Evolutionary conservation across 2,113 vertebrate genomes (phyloP).

Genomic region (Mus musculus): DNA sequence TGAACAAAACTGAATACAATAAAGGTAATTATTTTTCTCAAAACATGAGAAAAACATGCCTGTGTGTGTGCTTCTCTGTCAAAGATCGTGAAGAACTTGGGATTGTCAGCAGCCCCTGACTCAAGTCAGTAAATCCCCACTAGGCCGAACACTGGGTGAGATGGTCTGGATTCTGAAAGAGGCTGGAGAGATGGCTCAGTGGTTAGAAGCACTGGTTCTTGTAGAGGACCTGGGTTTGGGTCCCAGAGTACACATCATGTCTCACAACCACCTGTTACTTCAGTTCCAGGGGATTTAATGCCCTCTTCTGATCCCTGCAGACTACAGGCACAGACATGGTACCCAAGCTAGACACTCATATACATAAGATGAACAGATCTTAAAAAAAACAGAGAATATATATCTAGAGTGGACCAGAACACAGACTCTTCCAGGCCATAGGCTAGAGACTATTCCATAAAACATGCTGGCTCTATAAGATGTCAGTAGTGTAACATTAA

Average conservation of each 20-base stretch:
- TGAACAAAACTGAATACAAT: neutral
- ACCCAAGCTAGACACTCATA: neutral
- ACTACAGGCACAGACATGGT: neutral
- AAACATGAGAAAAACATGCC: slow-evolving; percentile 50
- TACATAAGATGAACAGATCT: neutral
- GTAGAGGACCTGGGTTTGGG: neutral
- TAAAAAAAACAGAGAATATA: slow-evolving; percentile 3
- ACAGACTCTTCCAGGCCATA: slow-evolving; percentile 57
- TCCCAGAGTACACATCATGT: neutral
- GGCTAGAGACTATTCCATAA: slow-evolving; percentile 22
- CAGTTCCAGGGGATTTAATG: neutral
- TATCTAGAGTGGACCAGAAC: slow-evolving; percentile 38
- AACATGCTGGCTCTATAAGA: slow-evolving; percentile 23
- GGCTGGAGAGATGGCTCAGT: neutral
- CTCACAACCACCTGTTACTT: neutral
- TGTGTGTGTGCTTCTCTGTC: neutral
- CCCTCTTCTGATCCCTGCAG: neutral
- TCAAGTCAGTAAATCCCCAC: neutral
- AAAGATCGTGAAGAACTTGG: slow-evolving; percentile 21
- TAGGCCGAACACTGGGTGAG: neutral
- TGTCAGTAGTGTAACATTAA: neutral
- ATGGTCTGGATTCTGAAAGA: neutral
- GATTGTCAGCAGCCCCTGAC: neutral
- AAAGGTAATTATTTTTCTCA: slow-evolving; percentile 3
- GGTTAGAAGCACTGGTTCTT: too few species aligned